A percentile compares a stretch with the other conserved stretches of the same genome.
These are phyloP conservation scores for Nerophis lumbriciformis DNA, from an alignment of 2,113 vertebrate genomes.

Conservation along the genomic window DNA sequence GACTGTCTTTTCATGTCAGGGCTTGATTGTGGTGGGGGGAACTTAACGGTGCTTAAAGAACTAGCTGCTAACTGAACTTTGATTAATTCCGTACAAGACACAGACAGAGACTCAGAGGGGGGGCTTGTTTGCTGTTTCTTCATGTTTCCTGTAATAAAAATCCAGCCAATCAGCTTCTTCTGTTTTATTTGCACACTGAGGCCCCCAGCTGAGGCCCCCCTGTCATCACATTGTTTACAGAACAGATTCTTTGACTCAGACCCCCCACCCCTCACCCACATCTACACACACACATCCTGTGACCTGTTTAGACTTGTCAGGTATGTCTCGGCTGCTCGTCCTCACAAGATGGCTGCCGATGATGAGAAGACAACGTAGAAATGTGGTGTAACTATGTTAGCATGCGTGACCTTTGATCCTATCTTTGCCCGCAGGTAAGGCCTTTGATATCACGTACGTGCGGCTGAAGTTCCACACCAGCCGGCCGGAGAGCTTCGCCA, in stretches of 20 bases:
- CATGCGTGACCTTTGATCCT: background rate
- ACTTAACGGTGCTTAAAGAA: conserved; percentile 25
- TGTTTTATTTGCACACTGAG: conserved; percentile 51
- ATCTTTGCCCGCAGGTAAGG: conserved; percentile 74
- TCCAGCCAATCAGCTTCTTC: conserved; percentile 40
- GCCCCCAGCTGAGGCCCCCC: conserved; percentile 12
- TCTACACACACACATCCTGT: conserved; percentile 21
- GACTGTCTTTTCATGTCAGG: conserved; percentile 37
- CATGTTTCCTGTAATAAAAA: conserved; percentile 51
- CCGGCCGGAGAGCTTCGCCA: conserved; percentile 92
- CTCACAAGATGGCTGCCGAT: background rate
- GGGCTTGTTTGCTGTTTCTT: conserved; percentile 29
- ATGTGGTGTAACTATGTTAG: background rate
- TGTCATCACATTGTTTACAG: conserved; percentile 48
- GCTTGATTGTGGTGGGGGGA: conserved; percentile 6
- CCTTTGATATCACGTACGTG: conserved; percentile 96
- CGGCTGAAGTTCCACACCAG: conserved; percentile 97
- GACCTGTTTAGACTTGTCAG: conserved; percentile 50
- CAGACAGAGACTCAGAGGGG: background rate
- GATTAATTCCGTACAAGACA: background rate
- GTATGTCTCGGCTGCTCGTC: conserved; percentile 12
- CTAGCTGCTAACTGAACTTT: conserved; percentile 33
- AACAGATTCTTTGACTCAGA: conserved; percentile 57
- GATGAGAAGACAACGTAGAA: background rate
- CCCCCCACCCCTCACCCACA: background rate